phyloP scores from a whole-genome alignment of 2,113 vertebrate genomes.

The Macrotus californicus region DNA sequence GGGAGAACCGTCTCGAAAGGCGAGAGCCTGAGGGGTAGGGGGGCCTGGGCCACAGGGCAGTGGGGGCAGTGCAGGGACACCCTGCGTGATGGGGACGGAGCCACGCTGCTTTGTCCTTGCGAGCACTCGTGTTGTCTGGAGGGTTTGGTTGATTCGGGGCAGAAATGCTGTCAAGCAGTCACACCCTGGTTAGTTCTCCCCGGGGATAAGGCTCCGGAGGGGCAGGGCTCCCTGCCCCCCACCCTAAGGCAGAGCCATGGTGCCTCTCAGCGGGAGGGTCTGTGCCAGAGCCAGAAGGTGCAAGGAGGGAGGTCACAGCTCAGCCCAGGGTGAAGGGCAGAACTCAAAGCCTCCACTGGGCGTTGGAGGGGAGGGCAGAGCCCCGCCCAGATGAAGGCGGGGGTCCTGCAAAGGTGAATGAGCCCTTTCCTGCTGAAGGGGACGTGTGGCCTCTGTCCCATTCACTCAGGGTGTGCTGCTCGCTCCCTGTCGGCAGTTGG shows the following conservation, averaged over 20 bases:
- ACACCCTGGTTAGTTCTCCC: no score
- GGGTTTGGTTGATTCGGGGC: background rate
- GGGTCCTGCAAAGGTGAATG: rapidly evolving
- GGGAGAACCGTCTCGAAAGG: rapidly evolving
- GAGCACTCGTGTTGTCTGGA: background rate
- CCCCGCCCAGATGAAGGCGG: background rate
- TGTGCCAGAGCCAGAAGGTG: background rate
- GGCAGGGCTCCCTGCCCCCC: background rate
- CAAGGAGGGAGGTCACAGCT: rapidly evolving
- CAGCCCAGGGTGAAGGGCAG: rapidly evolving
- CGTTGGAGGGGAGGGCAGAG: background rate
- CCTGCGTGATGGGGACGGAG: rapidly evolving
- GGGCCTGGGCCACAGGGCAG: rapidly evolving
- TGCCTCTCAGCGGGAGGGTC: rapidly evolving
- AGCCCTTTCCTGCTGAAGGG: rapidly evolving
- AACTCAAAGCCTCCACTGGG: background rate
- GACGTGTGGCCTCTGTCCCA: rapidly evolving
- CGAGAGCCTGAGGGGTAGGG: background rate
- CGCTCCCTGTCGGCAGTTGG: background rate
- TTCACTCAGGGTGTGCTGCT: rapidly evolving
- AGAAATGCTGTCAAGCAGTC: background rate
- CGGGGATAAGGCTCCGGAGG: no score
- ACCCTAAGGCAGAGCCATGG: rapidly evolving
- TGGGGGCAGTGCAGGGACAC: rapidly evolving
- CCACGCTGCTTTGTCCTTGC: background rate